Conservation (phyloP, 92 coral and sea anemone genomes). For the Pocillopora meandrina region DNA sequence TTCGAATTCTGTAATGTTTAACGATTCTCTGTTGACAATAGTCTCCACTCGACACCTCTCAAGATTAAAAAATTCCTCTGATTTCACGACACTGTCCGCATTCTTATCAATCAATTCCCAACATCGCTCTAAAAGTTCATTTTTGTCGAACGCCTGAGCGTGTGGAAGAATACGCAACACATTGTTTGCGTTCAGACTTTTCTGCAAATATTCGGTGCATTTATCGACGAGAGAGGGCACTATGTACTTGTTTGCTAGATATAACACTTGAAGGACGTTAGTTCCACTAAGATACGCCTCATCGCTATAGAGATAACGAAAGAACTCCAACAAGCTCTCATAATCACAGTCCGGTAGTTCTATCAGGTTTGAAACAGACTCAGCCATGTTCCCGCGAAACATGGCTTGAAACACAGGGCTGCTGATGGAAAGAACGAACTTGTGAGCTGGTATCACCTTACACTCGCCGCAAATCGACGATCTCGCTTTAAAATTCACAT, state of each 20-base stretch:
- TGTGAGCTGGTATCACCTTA: constrained; percentile 31
- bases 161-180: constrained; percentile 34
- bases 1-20: constrained; percentile 18
- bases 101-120: constrained; percentile 35
- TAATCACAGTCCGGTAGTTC: constrained; percentile 38
- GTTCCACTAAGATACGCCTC: constrained; percentile 30
- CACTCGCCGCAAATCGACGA: not conserved
- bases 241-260: constrained; percentile 45
- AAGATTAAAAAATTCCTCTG: constrained; percentile 26
- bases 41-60: constrained; percentile 25
- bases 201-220: constrained; percentile 21
- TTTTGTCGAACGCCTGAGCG: constrained; percentile 16
- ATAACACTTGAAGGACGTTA: constrained; percentile 28
- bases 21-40: constrained; percentile 33
- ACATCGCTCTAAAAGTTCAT: constrained; percentile 18
- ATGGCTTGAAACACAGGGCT: constrained; percentile 41
- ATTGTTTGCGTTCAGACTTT: constrained; percentile 17
- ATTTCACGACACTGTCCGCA: constrained; percentile 14
- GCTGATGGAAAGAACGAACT: constrained; percentile 41
- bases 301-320: constrained; percentile 39
- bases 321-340: constrained; percentile 32
- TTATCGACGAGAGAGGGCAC: constrained; percentile 37
- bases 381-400: constrained; percentile 40
- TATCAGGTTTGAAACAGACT: constrained; percentile 20
- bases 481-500: constrained; percentile 29